A percentile compares a stretch with the other conserved stretches of the same genome.
Conservation (phyloP, 2,888 invertebrate species). For the Plebejus anna region DNA sequence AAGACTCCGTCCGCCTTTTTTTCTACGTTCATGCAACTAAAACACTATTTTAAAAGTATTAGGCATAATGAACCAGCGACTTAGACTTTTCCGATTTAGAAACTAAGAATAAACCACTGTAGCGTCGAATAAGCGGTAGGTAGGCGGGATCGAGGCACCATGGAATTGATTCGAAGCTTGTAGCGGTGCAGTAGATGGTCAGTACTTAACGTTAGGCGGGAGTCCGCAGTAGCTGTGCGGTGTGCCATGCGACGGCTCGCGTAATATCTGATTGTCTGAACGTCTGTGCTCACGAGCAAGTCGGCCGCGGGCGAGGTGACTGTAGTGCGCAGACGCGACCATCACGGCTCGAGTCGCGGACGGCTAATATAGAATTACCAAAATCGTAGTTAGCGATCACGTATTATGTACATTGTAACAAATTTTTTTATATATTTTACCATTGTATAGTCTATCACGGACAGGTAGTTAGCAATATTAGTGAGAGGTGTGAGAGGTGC, state of each 20-base stretch:
- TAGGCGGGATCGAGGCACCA: slow-evolving; percentile 63
- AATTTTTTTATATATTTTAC: slow-evolving; percentile 75
- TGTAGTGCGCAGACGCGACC: slow-evolving; percentile 35
- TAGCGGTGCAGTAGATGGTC: slow-evolving; percentile 65
- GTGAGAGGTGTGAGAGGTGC: slow-evolving; percentile 59
- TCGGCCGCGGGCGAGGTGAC: slow-evolving; percentile 11
- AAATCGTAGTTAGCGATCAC: slow-evolving; percentile 77
- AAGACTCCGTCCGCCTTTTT: no score
- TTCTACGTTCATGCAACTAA: no score
- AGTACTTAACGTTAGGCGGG: slow-evolving; percentile 61
- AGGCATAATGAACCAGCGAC: neutral
- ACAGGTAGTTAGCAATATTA: slow-evolving; percentile 69
- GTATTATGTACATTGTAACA: slow-evolving; percentile 78
- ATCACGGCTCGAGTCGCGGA: slow-evolving; percentile 49
- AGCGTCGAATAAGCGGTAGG: slow-evolving; percentile 32
- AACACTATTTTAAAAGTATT: neutral
- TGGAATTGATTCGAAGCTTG: slow-evolving; percentile 73
- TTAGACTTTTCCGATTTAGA: neutral
- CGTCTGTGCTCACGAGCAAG: slow-evolving; percentile 12
- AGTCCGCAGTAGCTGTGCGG: slow-evolving; percentile 44
- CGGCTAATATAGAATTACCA: slow-evolving; percentile 74
- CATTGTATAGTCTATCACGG: slow-evolving; percentile 76
- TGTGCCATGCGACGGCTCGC: slow-evolving; percentile 28
- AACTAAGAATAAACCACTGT: slow-evolving; percentile 39
- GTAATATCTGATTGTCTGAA: neutral